Percentiles rank a stretch among this genome's conserved stretches.
Evolutionary conservation across 2,113 vertebrate species (phyloP).

Genomic region (Plecturocebus donacophilus): DNA sequence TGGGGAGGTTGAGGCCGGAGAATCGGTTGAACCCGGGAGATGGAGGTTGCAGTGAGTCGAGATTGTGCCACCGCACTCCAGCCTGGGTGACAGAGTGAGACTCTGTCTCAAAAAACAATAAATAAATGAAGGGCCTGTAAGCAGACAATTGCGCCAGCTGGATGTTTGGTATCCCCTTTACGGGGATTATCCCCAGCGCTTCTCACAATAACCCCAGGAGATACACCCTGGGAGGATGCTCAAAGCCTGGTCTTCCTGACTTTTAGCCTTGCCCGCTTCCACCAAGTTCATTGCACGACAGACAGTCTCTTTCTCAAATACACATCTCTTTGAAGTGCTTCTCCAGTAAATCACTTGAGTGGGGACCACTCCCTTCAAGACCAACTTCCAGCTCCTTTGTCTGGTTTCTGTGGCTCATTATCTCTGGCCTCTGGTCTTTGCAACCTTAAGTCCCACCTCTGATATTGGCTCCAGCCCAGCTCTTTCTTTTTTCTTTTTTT

Average conservation of each 20-base stretch:
- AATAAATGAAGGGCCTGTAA: too few species aligned
- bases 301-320: too few species aligned
- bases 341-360: accelerated
- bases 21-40: too few species aligned
- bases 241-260: accelerated
- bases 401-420: accelerated
- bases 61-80: too few species aligned
- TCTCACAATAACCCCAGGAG: not conserved
- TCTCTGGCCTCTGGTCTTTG: not conserved
- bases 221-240: accelerated
- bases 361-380: accelerated
- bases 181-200: accelerated
- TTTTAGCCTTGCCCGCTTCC: not conserved
- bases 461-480: accelerated
- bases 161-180: accelerated
- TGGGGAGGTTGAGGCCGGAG: too few species aligned
- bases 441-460: accelerated
- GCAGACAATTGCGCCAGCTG: accelerated
- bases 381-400: too few species aligned
- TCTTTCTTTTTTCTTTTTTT: not conserved
- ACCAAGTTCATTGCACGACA: accelerated
- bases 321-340: accelerated
- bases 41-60: too few species aligned
- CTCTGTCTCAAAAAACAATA: too few species aligned
- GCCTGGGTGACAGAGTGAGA: too few species aligned